Base-by-base conservation (phyloP, 1,140 invertebrate species). In the Macrostomum lignano region DNA sequence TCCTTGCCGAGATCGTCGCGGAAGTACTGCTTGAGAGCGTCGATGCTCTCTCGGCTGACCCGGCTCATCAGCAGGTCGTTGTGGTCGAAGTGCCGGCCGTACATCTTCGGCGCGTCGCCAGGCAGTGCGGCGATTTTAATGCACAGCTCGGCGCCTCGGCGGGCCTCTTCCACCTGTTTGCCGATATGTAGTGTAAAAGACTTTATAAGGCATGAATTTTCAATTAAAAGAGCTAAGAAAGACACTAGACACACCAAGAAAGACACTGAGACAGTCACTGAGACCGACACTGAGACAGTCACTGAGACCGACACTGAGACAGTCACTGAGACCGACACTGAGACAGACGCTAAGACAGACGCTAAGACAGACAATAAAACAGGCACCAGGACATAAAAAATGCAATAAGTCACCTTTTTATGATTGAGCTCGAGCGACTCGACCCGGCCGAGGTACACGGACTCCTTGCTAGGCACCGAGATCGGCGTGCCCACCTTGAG, bases 21-120 rank as follows among this genome's bases (percentile, higher is more conserved):
- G 68, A 96, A 98, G 61, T 94, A 88, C 40, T 93, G 74, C 59
- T 98, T 98, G 58, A 88, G 91, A 2, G 79, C 82, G 59, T 98
- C 86, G 46, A 98, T 98, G 25, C 82, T 91, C 44, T 86, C 74
- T 32, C 91, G 68, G 17, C 72, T 77, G 49, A 98, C 94, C 78
- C 88, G 67, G 62, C 82, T 93, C 42, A 88, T 66, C 21, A 98
- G 65, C 45, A 82, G 62, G 56, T 98, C 91, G 17, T 71, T 82
- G 42, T 81, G 71, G 47, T 91, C 84, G 61, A 98, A 98, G 61
- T 98, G 91, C 38, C 91, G 63, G 0, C 88, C 91, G 55, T 73
- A 86, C 70, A 96, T 74, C 62, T 93, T 96, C 1, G 91, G 88
- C 19, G 84, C 70, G 56, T 96, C 82, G 1, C 86, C 86, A 10